Conservation (phyloP, 2,888 invertebrate genomes). For the Beris morrisii region DNA sequence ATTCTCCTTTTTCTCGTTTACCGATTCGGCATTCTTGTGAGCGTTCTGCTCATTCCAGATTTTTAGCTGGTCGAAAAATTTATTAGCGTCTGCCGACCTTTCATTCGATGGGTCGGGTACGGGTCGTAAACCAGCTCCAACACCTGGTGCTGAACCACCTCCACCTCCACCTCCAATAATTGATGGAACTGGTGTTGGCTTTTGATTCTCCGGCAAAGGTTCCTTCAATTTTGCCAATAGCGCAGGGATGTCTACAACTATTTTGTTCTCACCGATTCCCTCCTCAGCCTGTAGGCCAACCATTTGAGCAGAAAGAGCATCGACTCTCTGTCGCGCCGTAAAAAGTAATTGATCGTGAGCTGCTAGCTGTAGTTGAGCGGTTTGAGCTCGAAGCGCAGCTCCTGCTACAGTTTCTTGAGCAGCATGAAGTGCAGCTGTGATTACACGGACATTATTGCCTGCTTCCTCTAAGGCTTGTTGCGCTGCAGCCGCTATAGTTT, state of each 20-base stretch:
- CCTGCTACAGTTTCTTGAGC: constrained; percentile 55
- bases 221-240: constrained; percentile 48
- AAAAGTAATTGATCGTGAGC: constrained; percentile 56
- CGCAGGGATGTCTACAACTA: constrained; percentile 47
- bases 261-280: constrained; percentile 48
- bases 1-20: background rate
- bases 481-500: constrained; percentile 51
- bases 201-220: constrained; percentile 46
- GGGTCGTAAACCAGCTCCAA: background rate
- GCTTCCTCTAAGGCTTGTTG: constrained; percentile 53
- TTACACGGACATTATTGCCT: constrained; percentile 52
- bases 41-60: constrained; percentile 11
- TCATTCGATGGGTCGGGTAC: background rate
- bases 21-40: background rate
- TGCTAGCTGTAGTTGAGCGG: constrained; percentile 54
- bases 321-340: constrained; percentile 55
- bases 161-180: constrained; percentile 39
- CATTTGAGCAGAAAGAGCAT: constrained; percentile 54
- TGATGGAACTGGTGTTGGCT: constrained; percentile 50
- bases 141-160: background rate
- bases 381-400: constrained; percentile 54
- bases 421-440: constrained; percentile 51
- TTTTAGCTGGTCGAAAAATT: constrained; percentile 8
- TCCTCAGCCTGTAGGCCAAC: constrained; percentile 53
- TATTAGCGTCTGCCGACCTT: constrained; percentile 3